Percentiles rank a stretch among this genome's conserved stretches.
Conservation (phyloP, 2,797 vertebrate species). For the Gymnothorax javanicus region DNA sequence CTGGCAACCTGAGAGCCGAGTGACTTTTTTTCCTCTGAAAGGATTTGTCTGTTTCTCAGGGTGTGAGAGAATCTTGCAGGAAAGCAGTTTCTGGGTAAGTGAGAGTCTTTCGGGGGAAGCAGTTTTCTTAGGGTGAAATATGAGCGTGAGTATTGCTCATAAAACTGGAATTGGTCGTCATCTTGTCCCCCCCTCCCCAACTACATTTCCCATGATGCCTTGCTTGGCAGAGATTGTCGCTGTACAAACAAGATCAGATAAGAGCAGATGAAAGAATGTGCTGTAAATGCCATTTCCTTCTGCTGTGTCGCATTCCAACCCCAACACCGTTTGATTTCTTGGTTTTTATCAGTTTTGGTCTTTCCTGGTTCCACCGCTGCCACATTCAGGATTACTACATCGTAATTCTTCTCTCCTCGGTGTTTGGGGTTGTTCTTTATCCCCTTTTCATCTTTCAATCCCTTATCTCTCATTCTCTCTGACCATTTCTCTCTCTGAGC, state of each 20-base stretch:
- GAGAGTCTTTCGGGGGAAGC: neutral
- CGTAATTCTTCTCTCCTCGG: neutral
- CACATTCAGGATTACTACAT: neutral
- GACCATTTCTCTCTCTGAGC: neutral
- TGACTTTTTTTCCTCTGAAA: neutral
- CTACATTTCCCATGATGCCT: slow-evolving; percentile 64
- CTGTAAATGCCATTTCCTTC: slow-evolving; percentile 24
- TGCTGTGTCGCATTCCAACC: neutral
- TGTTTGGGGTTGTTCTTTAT: neutral
- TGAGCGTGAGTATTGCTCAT: neutral
- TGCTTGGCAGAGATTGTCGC: slow-evolving; percentile 71
- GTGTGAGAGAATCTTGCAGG: neutral
- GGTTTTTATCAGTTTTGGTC: neutral
- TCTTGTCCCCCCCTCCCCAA: slow-evolving; percentile 25
- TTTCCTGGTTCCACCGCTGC: neutral
- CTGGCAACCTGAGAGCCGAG: neutral
- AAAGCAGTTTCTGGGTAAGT: neutral
- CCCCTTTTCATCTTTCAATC: neutral
- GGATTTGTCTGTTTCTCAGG: neutral
- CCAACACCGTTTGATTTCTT: neutral
- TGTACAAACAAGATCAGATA: slow-evolving; percentile 50
- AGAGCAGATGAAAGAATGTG: slow-evolving; percentile 42
- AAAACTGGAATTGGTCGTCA: neutral
- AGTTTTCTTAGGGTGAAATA: neutral
- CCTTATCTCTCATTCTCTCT: neutral